Base-by-base conservation (phyloP, 1,140 invertebrate species). In the Monomorium pharaonis region DNA sequence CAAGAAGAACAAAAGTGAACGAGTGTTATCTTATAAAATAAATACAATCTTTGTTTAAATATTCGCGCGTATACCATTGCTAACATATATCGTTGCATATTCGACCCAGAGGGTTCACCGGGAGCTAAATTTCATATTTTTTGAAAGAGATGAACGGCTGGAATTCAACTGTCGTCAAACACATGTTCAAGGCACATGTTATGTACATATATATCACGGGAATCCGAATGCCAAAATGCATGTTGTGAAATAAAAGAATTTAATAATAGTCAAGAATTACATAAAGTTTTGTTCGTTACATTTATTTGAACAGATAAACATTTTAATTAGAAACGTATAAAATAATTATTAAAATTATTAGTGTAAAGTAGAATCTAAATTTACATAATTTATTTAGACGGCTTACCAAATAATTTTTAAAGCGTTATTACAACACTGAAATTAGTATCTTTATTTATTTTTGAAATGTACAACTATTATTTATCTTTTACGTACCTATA, bases 51-150 rank as follows among this genome's bases (percentile, higher is more conserved):
- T 83, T 74, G 67, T 72, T 83, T 60, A 54, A 47, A 47, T 33
- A 24, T 72, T 51, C 51, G 24, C 51, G 24, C 21, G 42, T 44
- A 42, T 42, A 37, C 3, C 27, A 12, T 49, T 62, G 37, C 24
- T 18, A 14, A 24, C 37, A 2, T 77, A 33, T 44, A 67, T 78
- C 24, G 21, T 58, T 27, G 42, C 37, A 30, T 44, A 58, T 72
- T 14, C 54, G 24, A 58, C 7, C n/a, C 44, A 9, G 42, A n/a
- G 33, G 27, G 24, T 44, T 63, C 58, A 49, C 37, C 37, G 21
- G 42, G 7, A 24, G 18, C 16, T 83, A 83, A 83, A 83, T 60
- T 74, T 83, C 18, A 58, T 60, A 72, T 83, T 72, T 83, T 62
- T 74, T 24, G 14, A 47, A 81, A 72, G 24, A 33, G 24, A 72